These are phyloP conservation scores for Agapornis roseicollis DNA, from an alignment of 2,113 vertebrate species.

Conservation along the genomic window DNA sequence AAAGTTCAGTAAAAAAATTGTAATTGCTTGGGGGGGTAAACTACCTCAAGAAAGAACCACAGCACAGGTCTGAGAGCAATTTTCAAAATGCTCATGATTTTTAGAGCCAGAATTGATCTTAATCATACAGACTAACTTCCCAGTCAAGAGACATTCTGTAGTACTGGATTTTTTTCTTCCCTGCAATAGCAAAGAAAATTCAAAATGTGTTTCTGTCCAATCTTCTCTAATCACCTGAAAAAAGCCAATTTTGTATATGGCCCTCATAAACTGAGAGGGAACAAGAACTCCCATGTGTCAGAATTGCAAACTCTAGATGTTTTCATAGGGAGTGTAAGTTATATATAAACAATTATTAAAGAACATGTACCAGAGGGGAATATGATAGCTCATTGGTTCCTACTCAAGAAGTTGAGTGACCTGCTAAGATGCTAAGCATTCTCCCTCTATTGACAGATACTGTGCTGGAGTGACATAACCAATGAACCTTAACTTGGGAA, in stretches of 20 bases:
- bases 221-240: neutral
- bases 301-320: neutral
- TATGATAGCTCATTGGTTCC: neutral
- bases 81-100: neutral
- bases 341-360: conserved; percentile 18
- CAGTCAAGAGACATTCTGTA: neutral
- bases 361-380: neutral
- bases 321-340: neutral
- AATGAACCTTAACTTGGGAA: neutral
- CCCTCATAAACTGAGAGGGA: neutral
- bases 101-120: neutral
- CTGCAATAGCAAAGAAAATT: neutral
- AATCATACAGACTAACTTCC: neutral
- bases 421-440: neutral
- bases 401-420: neutral
- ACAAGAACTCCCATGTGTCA: neutral
- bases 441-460: neutral
- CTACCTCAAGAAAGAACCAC: neutral
- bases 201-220: neutral
- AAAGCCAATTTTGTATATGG: neutral
- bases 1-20: neutral
- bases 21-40: neutral
- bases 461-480: neutral
- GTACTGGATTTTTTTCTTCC: neutral
- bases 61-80: neutral